Conservation (phyloP, 2,797 vertebrate genomes). For the Peromyscus nudipes region DNA sequence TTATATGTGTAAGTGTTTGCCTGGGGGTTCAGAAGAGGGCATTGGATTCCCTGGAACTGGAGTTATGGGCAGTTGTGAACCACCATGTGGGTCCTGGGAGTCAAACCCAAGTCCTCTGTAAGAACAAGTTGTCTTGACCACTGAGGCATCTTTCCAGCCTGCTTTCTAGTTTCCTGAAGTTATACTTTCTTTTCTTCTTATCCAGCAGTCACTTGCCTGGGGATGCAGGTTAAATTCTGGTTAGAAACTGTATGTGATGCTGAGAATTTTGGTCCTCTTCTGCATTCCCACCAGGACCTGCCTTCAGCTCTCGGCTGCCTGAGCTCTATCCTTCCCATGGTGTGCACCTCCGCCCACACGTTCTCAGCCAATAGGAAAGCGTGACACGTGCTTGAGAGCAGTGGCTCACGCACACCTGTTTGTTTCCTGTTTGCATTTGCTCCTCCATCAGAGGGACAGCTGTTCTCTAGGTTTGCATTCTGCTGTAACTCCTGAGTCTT, state of each 20-base stretch:
- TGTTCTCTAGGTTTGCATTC: slow-evolving; percentile 32
- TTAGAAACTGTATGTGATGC: slow-evolving; percentile 8
- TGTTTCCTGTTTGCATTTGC: background rate
- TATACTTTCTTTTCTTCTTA: slow-evolving; percentile 38
- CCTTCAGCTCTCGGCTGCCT: background rate
- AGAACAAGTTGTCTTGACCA: background rate
- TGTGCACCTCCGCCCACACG: background rate
- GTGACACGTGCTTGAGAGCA: background rate
- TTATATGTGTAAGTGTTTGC: background rate
- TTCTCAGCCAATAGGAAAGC: background rate
- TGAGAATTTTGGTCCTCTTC: background rate
- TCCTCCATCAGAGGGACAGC: background rate
- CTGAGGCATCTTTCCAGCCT: background rate
- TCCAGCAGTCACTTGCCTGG: background rate
- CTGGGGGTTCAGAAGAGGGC: background rate
- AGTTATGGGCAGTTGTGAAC: background rate
- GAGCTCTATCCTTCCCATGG: background rate
- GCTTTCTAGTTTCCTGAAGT: background rate
- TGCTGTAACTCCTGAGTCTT: slow-evolving; percentile 40
- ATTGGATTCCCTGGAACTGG: background rate
- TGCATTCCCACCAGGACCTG: background rate
- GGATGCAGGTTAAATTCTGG: background rate
- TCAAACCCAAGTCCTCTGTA: background rate
- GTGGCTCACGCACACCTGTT: background rate
- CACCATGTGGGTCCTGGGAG: background rate